Percentiles rank a stretch among this genome's conserved stretches.
Evolutionary conservation across 2,888 invertebrate species (phyloP).

Genomic region (Leptinotarsa rubiginosa): DNA sequence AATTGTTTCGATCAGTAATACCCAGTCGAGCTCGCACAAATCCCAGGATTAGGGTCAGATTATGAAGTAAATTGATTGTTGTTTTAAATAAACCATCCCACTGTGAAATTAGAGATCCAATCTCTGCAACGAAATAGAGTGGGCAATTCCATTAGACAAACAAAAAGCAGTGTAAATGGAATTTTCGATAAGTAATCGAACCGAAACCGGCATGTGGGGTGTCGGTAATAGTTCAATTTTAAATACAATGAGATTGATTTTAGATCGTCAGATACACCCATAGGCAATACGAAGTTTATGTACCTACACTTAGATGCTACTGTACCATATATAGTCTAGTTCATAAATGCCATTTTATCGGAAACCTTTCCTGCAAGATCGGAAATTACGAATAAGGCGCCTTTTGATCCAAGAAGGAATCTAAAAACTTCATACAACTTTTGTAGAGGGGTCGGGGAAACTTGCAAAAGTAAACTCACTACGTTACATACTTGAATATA

Average conservation of each 20-base stretch:
- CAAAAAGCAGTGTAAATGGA: conserved; percentile 43
- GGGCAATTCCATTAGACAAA: conserved; percentile 39
- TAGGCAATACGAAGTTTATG: conserved; percentile 27
- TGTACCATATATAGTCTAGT: conserved; percentile 47
- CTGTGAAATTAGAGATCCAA: conserved; percentile 32
- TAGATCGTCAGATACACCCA: conserved; percentile 45
- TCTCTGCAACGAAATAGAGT: conserved; percentile 31
- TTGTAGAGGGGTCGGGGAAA: too few relatives aligned
- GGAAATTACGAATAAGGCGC: too few relatives aligned
- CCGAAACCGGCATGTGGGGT: conserved; percentile 27
- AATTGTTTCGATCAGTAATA: not conserved
- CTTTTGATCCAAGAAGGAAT: too few relatives aligned
- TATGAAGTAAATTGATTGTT: conserved; percentile 28
- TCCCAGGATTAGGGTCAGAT: conserved; percentile 16
- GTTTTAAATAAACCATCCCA: conserved; percentile 30
- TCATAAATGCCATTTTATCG: too few relatives aligned
- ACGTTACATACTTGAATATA: too few relatives aligned
- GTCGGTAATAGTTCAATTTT: conserved; percentile 44
- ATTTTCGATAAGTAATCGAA: conserved; percentile 46
- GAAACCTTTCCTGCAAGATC: too few relatives aligned
- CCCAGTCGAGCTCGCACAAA: conserved; percentile 7
- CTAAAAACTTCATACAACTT: too few relatives aligned
- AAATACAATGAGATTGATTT: conserved; percentile 49
- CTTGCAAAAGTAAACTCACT: too few relatives aligned
- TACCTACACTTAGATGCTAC: conserved; percentile 43